Percentiles rank a stretch among this genome's conserved stretches.
Conservation (phyloP, 2,797 vertebrate species). For the Luscinia megarhynchos region DNA sequence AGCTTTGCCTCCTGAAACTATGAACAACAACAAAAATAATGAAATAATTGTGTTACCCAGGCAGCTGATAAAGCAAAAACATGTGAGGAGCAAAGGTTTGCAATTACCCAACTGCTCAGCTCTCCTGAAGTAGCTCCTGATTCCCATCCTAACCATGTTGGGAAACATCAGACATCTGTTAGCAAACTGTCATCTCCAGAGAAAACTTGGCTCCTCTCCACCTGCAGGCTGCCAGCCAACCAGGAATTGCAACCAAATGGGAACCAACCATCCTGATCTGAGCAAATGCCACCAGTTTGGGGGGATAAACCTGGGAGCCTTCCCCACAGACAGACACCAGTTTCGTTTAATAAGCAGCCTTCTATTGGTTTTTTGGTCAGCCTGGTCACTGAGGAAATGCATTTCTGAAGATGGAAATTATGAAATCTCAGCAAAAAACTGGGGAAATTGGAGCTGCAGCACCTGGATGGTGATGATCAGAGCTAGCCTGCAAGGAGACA, state of each 20-base stretch:
- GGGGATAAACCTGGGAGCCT: neutral
- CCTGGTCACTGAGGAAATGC: neutral
- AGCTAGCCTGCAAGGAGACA: neutral
- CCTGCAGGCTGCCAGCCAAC: constrained; percentile 1
- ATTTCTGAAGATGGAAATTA: neutral
- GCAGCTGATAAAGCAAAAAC: neutral
- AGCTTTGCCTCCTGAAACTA: neutral
- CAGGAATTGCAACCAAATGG: constrained; percentile 17
- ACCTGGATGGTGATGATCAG: neutral
- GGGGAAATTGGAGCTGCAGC: neutral
- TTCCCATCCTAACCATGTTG: constrained; percentile 9
- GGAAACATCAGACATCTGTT: constrained; percentile 69
- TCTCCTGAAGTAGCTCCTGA: constrained; percentile 9
- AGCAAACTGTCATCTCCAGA: constrained; percentile 42
- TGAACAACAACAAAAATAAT: neutral
- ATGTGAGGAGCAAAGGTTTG: neutral
- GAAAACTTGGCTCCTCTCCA: constrained; percentile 49
- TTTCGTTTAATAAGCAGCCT: neutral
- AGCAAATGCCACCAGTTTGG: neutral
- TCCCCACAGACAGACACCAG: neutral
- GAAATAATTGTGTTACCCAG: neutral
- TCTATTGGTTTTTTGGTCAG: neutral
- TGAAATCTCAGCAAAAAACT: neutral
- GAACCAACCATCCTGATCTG: neutral
- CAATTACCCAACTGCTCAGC: constrained; percentile 37